phyloP scores from a whole-genome alignment of 1,140 invertebrate species.

The Zaprionus vittiger region DNA sequence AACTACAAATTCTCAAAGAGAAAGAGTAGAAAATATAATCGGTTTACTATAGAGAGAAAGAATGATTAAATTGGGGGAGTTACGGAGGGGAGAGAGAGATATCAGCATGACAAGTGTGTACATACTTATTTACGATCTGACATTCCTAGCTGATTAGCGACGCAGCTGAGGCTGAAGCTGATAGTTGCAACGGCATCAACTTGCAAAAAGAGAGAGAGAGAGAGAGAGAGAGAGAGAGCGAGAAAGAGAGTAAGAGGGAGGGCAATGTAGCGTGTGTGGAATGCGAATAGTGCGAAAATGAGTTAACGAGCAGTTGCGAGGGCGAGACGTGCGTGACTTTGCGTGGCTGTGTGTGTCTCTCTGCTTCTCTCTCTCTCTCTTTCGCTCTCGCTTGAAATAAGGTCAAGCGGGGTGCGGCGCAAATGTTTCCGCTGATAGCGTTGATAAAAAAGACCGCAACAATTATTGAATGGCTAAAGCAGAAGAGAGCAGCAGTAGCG shows the following conservation, averaged over 20 bases:
- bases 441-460: constrained; percentile 63
- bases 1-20: background rate
- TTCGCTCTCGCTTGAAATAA: constrained; percentile 48
- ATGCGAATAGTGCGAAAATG: constrained; percentile 19
- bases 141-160: constrained; percentile 4
- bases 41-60: background rate
- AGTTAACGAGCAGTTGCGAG: constrained; percentile 5
- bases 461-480: constrained; percentile 36
- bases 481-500: constrained; percentile 17
- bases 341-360: background rate
- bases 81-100: background rate
- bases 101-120: constrained; percentile 1
- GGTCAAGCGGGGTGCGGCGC: constrained; percentile 78
- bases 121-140: constrained; percentile 1
- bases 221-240: background rate
- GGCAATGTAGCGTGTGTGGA: constrained; percentile 17
- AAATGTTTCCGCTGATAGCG: constrained; percentile 75
- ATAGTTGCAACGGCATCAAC: constrained; percentile 2
- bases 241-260: background rate
- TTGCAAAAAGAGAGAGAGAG: background rate
- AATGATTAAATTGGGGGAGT: background rate
- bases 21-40: background rate
- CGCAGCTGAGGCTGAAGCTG: constrained; percentile 5
- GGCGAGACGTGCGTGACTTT: constrained; percentile 7
- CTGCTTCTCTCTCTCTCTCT: background rate